phyloP scores from a whole-genome alignment of 2,113 vertebrate genomes.

The rabbit (Oryctolagus cuniculus) region mOryCun1.1 NC_091449.1:16242501-16243000 shows the following conservation, averaged over 20 bases:
- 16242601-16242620: background rate
- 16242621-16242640: conserved; percentile 43
- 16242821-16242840: conserved; percentile 81
- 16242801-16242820: fast-evolving
- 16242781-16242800: background rate
- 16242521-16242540: conserved; percentile 8
- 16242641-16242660: conserved; percentile 36
- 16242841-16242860: conserved; percentile 84
- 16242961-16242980: too few species aligned
- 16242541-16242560: conserved; percentile 34
- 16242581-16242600: fast-evolving
- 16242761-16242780: background rate
- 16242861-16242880: conserved; percentile 57
- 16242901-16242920: conserved; percentile 82
- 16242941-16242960: background rate
- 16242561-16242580: fast-evolving
- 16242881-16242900: conserved; percentile 72
- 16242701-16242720: conserved; percentile 84
- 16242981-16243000: background rate
- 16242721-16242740: conserved; percentile 84
- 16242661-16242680: conserved; percentile 79
- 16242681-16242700: conserved; percentile 83
- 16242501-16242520: conserved; percentile 58
- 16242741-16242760: background rate
- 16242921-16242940: conserved; percentile 77